Base-by-base conservation (phyloP, 92 coral and sea anemone genomes). In the Phenganax stokvisi region DNA sequence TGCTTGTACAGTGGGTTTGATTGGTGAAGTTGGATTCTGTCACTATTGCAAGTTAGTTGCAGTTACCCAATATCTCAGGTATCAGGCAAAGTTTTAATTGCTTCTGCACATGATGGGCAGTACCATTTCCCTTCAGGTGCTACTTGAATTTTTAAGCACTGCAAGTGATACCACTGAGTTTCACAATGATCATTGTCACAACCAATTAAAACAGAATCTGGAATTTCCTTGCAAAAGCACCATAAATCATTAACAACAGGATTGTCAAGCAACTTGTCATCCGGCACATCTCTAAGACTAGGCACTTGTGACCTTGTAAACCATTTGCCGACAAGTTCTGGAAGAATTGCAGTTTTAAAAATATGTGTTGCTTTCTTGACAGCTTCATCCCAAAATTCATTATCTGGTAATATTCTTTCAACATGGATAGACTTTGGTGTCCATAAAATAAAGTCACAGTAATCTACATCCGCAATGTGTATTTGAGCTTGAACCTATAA, bases 391-490 rank as follows among this genome's bases (percentile, higher is more conserved):
- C 87, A 85, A 20, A 88, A 72, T n/a, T 61, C 89, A 8, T 5
- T 6, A 75, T 85, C 85, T 16, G 85, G 91, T 7, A 82, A 37
- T 52, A 88, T 71, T 71, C 89, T 82, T 77, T 85, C 72, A 17
- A 86, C 66, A 51, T 7, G 51, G 3, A 83, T 63, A 37, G 72
- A 88, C 25, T 62, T 69, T 12, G 5, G 55, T 3, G 91, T 88
- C 89, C 91, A 88, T 7, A 88, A 81, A 80, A 73, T 55, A 31
- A 87, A 84, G 27, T 87, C 90, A 69, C 88, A 84, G 44, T 64
- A 87, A 7, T 88, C 91, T 0, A 66, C 60, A 2, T 51, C 86
- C 28, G 65, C 10, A 7, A 84, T 8, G 63, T 28, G 57, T 16
- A 87, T 17, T 57, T 84, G 89, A 56, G 54, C 55, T 57, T 83